These are phyloP conservation scores for Mantis religiosa DNA, from an alignment of 2,888 invertebrate species.

Conservation along the genomic window DNA sequence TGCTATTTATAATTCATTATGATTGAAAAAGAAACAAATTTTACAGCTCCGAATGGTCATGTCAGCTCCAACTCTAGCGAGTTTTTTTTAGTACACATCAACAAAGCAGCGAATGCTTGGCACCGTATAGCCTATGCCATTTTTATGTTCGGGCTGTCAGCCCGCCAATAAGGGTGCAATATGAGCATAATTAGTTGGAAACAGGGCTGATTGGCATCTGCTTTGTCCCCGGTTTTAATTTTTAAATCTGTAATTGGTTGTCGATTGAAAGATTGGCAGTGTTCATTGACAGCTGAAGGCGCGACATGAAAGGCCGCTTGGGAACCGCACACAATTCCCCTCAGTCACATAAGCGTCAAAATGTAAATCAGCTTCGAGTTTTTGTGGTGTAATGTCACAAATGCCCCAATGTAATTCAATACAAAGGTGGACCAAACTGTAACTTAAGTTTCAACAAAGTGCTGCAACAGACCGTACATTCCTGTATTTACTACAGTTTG, in stretches of 20 bases:
- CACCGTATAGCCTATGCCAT: neutral
- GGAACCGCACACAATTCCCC: neutral
- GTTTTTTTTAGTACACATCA: neutral
- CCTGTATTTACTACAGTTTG: too few relatives aligned
- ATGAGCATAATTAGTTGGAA: neutral
- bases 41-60: neutral
- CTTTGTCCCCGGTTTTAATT: neutral
- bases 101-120: neutral
- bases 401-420: neutral
- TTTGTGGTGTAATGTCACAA: neutral
- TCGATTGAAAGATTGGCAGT: constrained; percentile 9
- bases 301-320: neutral
- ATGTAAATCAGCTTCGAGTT: neutral
- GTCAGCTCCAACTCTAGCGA: neutral
- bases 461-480: too few relatives aligned
- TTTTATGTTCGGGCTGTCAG: neutral
- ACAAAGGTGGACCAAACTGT: neutral
- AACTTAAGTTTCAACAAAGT: too few relatives aligned
- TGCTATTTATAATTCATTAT: neutral
- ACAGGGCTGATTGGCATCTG: neutral
- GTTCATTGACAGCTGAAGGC: constrained; percentile 5
- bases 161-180: neutral
- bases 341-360: neutral
- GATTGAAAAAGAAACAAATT: neutral
- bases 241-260: constrained; percentile 16